phyloP scores from a whole-genome alignment of 2,888 invertebrate species.

The Camptogramma bilineatum region DNA sequence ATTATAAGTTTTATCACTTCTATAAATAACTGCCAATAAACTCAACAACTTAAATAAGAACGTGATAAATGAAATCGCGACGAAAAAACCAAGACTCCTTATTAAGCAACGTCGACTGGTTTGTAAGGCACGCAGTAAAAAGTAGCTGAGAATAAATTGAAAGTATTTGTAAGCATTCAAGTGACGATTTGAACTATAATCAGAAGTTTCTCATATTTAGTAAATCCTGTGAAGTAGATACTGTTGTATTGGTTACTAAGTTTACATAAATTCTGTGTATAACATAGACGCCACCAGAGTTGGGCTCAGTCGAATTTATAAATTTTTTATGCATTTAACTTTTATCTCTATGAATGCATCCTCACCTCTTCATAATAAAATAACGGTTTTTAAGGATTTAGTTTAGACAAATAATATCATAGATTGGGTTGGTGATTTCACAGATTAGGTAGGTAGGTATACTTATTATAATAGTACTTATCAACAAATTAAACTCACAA shows the following conservation, averaged over 20 bases:
- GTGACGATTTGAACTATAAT: conserved; percentile 33
- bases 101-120: conserved; percentile 24
- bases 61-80: conserved; percentile 21
- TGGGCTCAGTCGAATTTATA: too few relatives aligned
- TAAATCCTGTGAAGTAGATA: conserved; percentile 21
- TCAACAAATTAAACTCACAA: too few relatives aligned
- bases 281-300: too few relatives aligned
- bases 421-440: too few relatives aligned
- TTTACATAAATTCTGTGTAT: neutral
- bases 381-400: too few relatives aligned
- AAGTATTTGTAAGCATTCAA: conserved; percentile 28
- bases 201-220: conserved; percentile 28
- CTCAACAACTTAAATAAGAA: conserved; percentile 23
- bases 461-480: too few relatives aligned
- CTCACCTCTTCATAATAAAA: too few relatives aligned
- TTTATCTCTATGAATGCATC: too few relatives aligned
- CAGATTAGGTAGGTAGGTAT: too few relatives aligned
- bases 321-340: too few relatives aligned
- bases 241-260: neutral
- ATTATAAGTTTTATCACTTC: conserved; percentile 22
- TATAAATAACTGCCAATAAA: conserved; percentile 27
- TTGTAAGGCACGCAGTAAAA: conserved; percentile 26
- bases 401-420: too few relatives aligned
- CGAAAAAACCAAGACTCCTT: conserved; percentile 24
- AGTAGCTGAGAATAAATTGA: conserved; percentile 26